These are phyloP conservation scores for Bombyx huttoni DNA, from an alignment of 2,888 invertebrate species.

Conservation along the genomic window DNA sequence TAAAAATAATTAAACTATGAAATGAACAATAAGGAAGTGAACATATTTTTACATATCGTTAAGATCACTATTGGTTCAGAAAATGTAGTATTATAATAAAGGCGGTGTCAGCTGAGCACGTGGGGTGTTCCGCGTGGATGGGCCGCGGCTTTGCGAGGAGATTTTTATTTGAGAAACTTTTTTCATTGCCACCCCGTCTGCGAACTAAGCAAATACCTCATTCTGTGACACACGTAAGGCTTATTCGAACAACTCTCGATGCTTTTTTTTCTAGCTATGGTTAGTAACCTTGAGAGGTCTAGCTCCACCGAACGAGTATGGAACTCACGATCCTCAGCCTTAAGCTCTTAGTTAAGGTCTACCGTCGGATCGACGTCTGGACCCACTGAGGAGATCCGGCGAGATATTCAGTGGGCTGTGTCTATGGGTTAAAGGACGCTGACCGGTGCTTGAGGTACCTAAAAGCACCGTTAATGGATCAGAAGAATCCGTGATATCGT, in stretches of 20 bases:
- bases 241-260: neutral
- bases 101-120: slow-evolving; percentile 43
- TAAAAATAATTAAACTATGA: neutral
- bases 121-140: slow-evolving; percentile 42
- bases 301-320: no score
- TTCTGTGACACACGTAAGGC: slow-evolving; percentile 20
- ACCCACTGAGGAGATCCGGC: no score
- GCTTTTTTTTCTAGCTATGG: no score
- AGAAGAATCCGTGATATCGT: no score
- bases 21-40: neutral
- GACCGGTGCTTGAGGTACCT: no score
- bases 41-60: neutral
- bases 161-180: slow-evolving; percentile 67
- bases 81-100: slow-evolving; percentile 31
- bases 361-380: no score
- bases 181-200: slow-evolving; percentile 60
- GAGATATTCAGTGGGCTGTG: no score
- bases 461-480: no score
- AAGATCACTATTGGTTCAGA: slow-evolving; percentile 6
- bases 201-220: slow-evolving; percentile 63
- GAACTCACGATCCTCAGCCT: no score
- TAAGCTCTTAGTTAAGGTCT: no score
- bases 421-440: no score
- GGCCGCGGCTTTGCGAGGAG: slow-evolving; percentile 34
- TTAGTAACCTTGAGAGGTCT: no score